Conservation (phyloP, 2,113 vertebrate species). For the Piaya cayana region DNA sequence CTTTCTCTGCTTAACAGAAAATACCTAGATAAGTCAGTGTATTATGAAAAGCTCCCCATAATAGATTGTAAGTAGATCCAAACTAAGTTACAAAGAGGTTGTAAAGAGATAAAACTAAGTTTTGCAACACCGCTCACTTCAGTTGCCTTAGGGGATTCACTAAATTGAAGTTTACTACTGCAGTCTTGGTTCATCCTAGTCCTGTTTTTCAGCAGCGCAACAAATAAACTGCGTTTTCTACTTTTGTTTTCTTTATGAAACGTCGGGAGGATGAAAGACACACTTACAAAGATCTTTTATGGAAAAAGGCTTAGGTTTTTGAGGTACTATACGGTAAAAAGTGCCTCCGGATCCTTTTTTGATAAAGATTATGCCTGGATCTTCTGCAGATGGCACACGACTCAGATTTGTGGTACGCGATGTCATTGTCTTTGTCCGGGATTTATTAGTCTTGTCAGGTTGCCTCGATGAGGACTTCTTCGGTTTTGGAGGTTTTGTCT, state of each 20-base stretch:
- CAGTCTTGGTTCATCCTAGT: rapidly evolving
- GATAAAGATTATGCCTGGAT: conserved; percentile 81
- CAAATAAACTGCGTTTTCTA: not conserved
- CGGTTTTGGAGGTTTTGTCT: conserved; percentile 89
- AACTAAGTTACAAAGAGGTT: not conserved
- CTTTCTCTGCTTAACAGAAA: no score
- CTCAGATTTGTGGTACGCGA: conserved; percentile 86
- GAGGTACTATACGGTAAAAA: conserved; percentile 85
- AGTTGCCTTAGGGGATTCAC: not conserved
- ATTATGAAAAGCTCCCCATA: not conserved
- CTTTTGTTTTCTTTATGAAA: not conserved
- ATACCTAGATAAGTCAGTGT: no score
- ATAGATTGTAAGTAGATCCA: not conserved
- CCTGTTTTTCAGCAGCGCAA: not conserved
- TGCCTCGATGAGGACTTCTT: conserved; percentile 83
- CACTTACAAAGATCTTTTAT: conserved; percentile 86
- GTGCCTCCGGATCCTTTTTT: conserved; percentile 87
- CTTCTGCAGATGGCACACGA: conserved; percentile 83
- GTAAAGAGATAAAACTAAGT: not conserved
- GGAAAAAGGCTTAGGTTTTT: conserved; percentile 80
- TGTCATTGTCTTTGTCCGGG: conserved; percentile 90
- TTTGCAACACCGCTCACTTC: not conserved
- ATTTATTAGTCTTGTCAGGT: conserved; percentile 78
- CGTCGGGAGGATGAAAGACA: not conserved
- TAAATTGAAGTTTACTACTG: not conserved